Conservation (phyloP, 2,888 invertebrate genomes). For the Marronus borbonicus region DNA sequence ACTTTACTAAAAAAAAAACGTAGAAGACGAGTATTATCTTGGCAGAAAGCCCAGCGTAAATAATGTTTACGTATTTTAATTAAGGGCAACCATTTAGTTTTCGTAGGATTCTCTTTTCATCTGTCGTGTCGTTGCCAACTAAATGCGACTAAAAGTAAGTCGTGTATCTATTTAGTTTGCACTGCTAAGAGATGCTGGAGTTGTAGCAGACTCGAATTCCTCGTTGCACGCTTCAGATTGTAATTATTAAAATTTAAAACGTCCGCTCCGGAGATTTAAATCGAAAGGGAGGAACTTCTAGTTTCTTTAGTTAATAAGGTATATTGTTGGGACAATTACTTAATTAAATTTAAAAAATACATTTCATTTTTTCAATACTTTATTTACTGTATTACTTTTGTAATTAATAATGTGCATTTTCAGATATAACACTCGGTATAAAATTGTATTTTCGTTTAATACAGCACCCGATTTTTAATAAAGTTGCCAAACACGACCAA, state of each 20-base stretch:
- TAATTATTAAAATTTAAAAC: slow-evolving; percentile 37
- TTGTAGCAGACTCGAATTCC: neutral
- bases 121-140: slow-evolving; percentile 4
- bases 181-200: neutral
- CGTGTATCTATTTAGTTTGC: slow-evolving; percentile 13
- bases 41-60: slow-evolving; percentile 29
- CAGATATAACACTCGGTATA: no score
- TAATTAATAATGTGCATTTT: no score
- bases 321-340: no score
- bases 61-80: slow-evolving; percentile 43
- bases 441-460: no score
- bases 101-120: slow-evolving; percentile 1
- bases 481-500: no score
- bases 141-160: slow-evolving; percentile 21
- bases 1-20: neutral
- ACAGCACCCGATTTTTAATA: no score
- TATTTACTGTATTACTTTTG: no score
- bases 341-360: no score
- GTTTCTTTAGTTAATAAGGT: no score
- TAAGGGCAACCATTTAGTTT: slow-evolving; percentile 40
- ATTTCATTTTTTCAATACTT: no score
- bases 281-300: neutral
- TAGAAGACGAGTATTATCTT: slow-evolving; percentile 9
- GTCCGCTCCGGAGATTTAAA: slow-evolving; percentile 31
- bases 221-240: slow-evolving; percentile 12